These are phyloP conservation scores for Microctonus hyperodae DNA, from an alignment of 2,888 invertebrate genomes.

Conservation along the genomic window DNA sequence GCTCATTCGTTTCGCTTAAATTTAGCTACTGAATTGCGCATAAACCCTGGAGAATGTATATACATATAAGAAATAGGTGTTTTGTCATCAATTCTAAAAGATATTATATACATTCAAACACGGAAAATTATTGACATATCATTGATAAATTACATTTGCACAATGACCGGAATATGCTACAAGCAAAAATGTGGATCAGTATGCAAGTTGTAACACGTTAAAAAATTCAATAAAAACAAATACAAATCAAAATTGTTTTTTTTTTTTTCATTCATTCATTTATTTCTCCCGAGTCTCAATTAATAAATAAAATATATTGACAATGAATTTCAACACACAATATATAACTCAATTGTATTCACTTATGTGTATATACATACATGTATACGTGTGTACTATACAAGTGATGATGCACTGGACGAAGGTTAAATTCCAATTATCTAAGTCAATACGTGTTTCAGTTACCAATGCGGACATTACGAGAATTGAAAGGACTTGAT, in stretches of 20 bases:
- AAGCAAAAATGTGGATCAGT: not conserved
- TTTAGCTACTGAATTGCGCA: not conserved
- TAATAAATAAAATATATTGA: no score
- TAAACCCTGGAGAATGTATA: not conserved
- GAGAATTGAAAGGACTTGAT: conserved; percentile 30
- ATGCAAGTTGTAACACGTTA: not conserved
- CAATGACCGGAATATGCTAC: not conserved
- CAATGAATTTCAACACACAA: no score
- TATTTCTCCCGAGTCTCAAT: no score
- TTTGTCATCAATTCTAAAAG: conserved; percentile 11
- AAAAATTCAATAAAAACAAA: not conserved
- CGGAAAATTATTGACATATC: conserved; percentile 28
- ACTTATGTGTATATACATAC: no score
- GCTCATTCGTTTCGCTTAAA: conserved; percentile 25
- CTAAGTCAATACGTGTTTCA: conserved; percentile 41
- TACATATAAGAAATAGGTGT: conserved; percentile 13
- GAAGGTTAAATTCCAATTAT: conserved; percentile 42
- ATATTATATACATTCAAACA: not conserved
- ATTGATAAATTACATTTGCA: conserved; percentile 22
- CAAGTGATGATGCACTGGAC: conserved; percentile 12
- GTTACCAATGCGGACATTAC: conserved; percentile 33
- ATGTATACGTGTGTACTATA: not conserved
- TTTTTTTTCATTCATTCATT: no score
- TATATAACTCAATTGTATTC: not conserved
- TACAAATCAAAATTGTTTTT: no score